These are phyloP conservation scores for Acridotheres tristis DNA, from an alignment of 2,797 vertebrate genomes.

Conservation along the genomic window DNA sequence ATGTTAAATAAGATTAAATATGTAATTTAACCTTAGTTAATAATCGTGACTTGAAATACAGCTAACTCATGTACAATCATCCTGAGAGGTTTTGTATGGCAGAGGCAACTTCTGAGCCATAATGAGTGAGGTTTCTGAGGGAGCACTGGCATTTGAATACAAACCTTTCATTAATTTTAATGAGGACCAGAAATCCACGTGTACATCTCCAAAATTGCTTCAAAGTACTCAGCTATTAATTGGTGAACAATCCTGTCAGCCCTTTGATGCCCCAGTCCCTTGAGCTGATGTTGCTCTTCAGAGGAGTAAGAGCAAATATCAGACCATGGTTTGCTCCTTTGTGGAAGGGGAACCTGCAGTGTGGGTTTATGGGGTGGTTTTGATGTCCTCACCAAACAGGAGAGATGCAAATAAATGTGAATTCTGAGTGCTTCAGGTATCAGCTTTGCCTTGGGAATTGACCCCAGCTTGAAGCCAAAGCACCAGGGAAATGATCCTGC, in stretches of 20 bases:
- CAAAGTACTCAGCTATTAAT: neutral
- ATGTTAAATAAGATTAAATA: too few relatives aligned
- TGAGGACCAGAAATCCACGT: constrained; percentile 6
- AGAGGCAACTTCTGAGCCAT: constrained; percentile 20
- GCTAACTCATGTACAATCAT: neutral
- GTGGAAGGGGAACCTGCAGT: neutral
- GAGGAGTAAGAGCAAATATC: neutral
- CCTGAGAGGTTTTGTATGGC: constrained; percentile 7
- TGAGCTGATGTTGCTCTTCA: neutral
- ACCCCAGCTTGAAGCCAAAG: neutral
- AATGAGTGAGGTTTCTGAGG: constrained; percentile 45
- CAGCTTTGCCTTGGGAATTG: neutral
- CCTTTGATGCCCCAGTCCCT: neutral
- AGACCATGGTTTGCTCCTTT: neutral
- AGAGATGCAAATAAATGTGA: neutral
- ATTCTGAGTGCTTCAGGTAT: neutral
- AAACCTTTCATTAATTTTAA: constrained; percentile 64
- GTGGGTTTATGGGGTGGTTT: neutral
- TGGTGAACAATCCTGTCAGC: neutral
- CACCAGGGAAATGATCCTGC: neutral
- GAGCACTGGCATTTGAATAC: neutral
- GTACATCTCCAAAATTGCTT: neutral
- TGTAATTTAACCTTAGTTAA: neutral
- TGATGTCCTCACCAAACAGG: neutral
- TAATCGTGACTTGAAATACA: neutral